Evolutionary conservation across 2,113 vertebrate genomes (phyloP).

Genomic region (Heptranchias perlo): DNA sequence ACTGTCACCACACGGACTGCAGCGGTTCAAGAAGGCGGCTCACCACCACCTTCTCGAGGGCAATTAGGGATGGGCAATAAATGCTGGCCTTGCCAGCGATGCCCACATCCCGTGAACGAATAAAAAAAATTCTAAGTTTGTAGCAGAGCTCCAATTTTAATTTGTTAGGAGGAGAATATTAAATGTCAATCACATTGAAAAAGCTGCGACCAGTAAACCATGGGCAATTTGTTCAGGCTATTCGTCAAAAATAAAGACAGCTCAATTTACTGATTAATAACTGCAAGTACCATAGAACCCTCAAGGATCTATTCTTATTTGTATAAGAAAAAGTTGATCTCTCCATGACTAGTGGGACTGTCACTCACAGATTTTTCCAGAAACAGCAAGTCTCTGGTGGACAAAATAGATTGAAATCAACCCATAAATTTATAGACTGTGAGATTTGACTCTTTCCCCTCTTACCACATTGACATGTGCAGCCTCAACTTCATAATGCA

Average conservation of each 20-base stretch:
- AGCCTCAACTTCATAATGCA: not conserved
- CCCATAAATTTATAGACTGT: not conserved
- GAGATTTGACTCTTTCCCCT: not conserved
- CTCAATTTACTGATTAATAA: slow-evolving; percentile 27
- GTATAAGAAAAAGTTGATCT: not conserved
- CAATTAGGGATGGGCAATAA: too few species aligned
- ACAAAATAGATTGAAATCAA: not conserved
- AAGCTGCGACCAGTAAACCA: not conserved
- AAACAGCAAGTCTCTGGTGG: not conserved
- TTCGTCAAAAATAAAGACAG: not conserved
- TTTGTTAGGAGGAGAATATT: not conserved
- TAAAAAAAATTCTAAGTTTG: too few species aligned
- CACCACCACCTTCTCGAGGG: too few species aligned
- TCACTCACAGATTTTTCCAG: slow-evolving; percentile 14
- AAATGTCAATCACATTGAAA: not conserved
- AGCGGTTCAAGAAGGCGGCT: too few species aligned
- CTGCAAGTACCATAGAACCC: not conserved
- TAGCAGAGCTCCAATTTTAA: too few species aligned
- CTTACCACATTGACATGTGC: not conserved
- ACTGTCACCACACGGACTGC: too few species aligned
- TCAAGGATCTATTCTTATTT: not conserved
- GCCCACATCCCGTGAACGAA: too few species aligned
- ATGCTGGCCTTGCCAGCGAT: too few species aligned
- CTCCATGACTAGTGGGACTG: not conserved
- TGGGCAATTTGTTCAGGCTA: not conserved